Percentiles rank a stretch among this genome's conserved stretches.
Evolutionary conservation across 2,888 invertebrate species (phyloP).

Genomic region (Diarsia dahlii): DNA sequence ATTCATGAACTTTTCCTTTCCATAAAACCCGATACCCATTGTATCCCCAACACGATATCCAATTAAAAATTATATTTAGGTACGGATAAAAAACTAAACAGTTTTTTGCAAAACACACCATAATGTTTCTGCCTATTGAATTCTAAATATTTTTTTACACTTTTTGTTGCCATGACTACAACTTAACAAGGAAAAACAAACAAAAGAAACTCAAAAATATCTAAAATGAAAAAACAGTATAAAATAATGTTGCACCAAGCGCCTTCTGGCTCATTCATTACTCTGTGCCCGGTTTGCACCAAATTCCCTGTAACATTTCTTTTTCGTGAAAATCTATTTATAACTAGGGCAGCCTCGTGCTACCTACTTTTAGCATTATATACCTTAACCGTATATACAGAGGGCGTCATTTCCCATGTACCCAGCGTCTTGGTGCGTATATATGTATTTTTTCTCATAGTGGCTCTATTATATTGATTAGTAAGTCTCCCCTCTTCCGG

Average conservation of each 20-base stretch:
- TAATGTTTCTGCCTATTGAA: not conserved
- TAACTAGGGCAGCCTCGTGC: constrained; percentile 88
- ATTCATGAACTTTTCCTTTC: constrained; percentile 15
- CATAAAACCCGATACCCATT: constrained; percentile 26
- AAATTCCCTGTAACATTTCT: constrained; percentile 91
- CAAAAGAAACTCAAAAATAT: constrained; percentile 3
- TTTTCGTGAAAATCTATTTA: constrained; percentile 91
- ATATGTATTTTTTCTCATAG: constrained; percentile 89
- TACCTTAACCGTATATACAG: constrained; percentile 69
- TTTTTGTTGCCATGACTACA: not conserved
- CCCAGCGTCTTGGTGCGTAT: constrained; percentile 71
- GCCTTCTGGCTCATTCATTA: constrained; percentile 72
- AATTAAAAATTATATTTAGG: constrained; percentile 6
- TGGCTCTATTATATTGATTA: constrained; percentile 91
- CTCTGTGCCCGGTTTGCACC: constrained; percentile 87
- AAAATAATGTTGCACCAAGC: constrained; percentile 55
- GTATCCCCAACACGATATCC: constrained; percentile 7
- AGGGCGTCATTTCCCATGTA: constrained; percentile 69
- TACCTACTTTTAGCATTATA: constrained; percentile 67
- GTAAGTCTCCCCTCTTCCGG: constrained; percentile 87
- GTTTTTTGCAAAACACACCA: not conserved
- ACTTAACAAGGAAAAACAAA: constrained; percentile 23
- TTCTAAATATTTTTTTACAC: not conserved
- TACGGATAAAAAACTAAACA: not conserved
- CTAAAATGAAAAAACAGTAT: constrained; percentile 10